Conservation (phyloP, 2,888 invertebrate genomes). For the Tetheella fluctuosa region DNA sequence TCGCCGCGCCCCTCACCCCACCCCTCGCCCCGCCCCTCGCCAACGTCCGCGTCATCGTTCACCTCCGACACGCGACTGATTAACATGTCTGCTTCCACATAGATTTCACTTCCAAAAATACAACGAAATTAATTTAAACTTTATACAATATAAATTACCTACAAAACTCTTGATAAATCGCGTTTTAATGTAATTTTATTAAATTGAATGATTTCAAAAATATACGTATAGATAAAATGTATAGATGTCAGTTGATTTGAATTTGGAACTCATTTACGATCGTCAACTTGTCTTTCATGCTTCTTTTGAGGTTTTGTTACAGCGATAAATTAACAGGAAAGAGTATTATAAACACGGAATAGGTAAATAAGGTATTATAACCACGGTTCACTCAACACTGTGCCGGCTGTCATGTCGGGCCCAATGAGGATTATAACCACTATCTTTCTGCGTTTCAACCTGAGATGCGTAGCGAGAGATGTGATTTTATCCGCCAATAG, state of each 20-base stretch:
- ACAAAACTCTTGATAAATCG: constrained; percentile 56
- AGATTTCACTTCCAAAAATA: constrained; percentile 49
- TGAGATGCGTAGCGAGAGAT: too few species aligned
- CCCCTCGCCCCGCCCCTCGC: constrained; percentile 22
- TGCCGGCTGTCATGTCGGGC: too few species aligned
- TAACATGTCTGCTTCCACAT: constrained; percentile 60
- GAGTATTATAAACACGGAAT: too few species aligned
- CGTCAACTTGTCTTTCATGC: not conserved
- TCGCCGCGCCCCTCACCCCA: constrained; percentile 22
- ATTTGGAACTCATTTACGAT: constrained; percentile 40
- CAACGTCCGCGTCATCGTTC: constrained; percentile 34
- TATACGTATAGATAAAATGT: constrained; percentile 31
- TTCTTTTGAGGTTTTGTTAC: not conserved
- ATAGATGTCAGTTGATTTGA: constrained; percentile 45
- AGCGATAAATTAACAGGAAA: too few species aligned
- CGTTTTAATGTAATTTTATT: constrained; percentile 64
- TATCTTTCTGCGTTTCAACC: too few species aligned
- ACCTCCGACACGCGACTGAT: constrained; percentile 61
- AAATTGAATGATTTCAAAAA: constrained; percentile 51
- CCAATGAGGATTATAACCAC: too few species aligned
- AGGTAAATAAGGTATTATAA: too few species aligned
- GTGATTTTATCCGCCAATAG: too few species aligned
- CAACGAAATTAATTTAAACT: constrained; percentile 41
- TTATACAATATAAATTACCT: constrained; percentile 44
- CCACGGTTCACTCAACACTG: too few species aligned